These are phyloP conservation scores for Irena cyanogastra DNA, from an alignment of 2,113 vertebrate species.

Conservation along the genomic window DNA sequence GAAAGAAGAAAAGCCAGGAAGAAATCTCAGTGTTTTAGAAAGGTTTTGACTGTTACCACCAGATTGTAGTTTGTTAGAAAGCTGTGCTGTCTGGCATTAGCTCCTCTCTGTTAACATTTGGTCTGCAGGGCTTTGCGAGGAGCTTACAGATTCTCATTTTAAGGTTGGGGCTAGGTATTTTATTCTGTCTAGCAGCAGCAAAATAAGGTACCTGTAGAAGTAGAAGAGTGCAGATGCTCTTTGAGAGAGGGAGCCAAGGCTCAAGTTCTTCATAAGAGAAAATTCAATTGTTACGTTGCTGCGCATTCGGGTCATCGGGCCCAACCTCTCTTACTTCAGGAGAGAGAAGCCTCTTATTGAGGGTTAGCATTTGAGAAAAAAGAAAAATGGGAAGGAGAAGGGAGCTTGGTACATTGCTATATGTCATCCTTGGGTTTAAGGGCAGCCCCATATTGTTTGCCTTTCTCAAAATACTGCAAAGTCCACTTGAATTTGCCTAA, in stretches of 20 bases:
- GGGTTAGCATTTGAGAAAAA: neutral
- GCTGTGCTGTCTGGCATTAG: neutral
- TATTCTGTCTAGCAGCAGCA: neutral
- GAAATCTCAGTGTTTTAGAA: neutral
- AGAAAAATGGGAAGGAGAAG: neutral
- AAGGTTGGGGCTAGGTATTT: accelerated
- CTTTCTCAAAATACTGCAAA: neutral
- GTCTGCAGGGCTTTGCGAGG: neutral
- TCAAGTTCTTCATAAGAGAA: neutral
- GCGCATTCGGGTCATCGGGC: neutral
- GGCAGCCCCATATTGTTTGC: neutral
- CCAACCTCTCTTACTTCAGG: neutral
- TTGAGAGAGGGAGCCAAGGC: neutral
- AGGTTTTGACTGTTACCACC: neutral
- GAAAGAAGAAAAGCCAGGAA: neutral
- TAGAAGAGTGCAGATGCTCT: neutral
- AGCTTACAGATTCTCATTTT: neutral
- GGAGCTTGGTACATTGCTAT: neutral
- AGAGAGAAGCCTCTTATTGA: neutral
- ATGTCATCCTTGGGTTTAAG: neutral
- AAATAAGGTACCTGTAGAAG: neutral
- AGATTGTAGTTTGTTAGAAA: neutral
- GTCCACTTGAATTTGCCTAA: neutral
- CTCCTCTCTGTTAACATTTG: neutral
- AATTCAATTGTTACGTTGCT: neutral